These are phyloP conservation scores for Arnoldichthys spilopterus DNA, from an alignment of 2,797 vertebrate genomes.

Conservation along the genomic window DNA sequence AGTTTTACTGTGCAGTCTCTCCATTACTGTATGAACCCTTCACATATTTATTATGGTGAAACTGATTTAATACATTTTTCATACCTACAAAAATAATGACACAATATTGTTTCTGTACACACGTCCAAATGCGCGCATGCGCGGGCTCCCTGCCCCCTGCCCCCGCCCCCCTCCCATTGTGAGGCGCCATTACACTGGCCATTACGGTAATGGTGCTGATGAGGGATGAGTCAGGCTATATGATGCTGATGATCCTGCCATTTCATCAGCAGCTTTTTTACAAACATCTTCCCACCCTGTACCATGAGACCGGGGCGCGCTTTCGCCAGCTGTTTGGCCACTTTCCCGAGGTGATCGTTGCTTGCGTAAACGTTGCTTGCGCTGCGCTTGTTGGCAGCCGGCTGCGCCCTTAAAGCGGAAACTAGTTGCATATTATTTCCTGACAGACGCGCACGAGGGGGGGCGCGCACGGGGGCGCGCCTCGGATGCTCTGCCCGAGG, in stretches of 20 bases:
- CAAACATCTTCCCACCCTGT: slow-evolving; percentile 65
- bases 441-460: slow-evolving; percentile 31
- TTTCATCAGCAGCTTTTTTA: slow-evolving; percentile 82
- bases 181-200: slow-evolving; percentile 62
- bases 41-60: too few species aligned
- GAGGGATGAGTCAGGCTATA: slow-evolving; percentile 92
- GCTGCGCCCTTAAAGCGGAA: slow-evolving; percentile 21
- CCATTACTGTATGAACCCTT: too few species aligned
- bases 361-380: background rate
- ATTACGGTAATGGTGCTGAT: slow-evolving; percentile 85
- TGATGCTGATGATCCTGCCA: slow-evolving; percentile 91
- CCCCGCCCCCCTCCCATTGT: background rate
- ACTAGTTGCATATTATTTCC: slow-evolving; percentile 53
- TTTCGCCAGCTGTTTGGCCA: slow-evolving; percentile 17
- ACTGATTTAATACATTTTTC: too few species aligned
- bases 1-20: too few species aligned
- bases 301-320: slow-evolving; percentile 28
- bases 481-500: slow-evolving; percentile 37
- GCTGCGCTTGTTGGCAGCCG: slow-evolving; percentile 18
- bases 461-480: too few species aligned
- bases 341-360: background rate
- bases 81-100: too few species aligned
- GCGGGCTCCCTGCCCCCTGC: slow-evolving; percentile 10
- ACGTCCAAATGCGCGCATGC: too few species aligned
- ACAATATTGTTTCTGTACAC: too few species aligned